Percentiles rank a stretch among this genome's conserved stretches.
Conservation (phyloP, 2,797 vertebrate species). For the Alcedo quadribrachys region DNA sequence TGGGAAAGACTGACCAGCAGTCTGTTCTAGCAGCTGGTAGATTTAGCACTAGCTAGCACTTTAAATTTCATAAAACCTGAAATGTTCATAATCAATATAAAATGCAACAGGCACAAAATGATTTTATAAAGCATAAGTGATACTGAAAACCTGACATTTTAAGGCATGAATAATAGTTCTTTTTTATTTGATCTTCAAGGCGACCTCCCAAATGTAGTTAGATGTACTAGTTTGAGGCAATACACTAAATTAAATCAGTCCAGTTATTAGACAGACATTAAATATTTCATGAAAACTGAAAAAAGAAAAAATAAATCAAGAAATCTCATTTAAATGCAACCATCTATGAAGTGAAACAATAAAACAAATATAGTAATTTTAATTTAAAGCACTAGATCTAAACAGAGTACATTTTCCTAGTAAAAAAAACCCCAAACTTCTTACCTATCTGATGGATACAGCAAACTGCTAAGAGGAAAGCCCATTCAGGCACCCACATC, state of each 20-base stretch:
- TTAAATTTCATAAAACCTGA: background rate
- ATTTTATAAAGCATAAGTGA: background rate
- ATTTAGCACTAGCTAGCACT: background rate
- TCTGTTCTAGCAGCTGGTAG: background rate
- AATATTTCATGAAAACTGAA: background rate
- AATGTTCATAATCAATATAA: background rate
- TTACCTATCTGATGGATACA: slow-evolving; percentile 66
- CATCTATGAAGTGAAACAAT: background rate
- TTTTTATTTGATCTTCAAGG: background rate
- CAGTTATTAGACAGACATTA: background rate
- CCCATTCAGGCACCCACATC: background rate
- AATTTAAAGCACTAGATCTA: background rate
- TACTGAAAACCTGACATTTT: background rate
- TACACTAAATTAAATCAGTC: background rate
- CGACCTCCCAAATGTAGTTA: background rate
- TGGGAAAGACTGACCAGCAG: background rate
- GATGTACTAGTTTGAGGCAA: background rate
- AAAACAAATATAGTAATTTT: background rate
- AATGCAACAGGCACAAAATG: background rate
- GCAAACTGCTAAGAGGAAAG: slow-evolving; percentile 23
- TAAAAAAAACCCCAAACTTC: background rate
- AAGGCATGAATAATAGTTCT: background rate
- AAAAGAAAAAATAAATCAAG: background rate
- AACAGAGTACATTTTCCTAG: background rate
- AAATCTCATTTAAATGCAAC: background rate